Evolutionary conservation across 92 coral and sea anemone species (phyloP).

Genomic region (Anthopleura xanthogrammica): DNA sequence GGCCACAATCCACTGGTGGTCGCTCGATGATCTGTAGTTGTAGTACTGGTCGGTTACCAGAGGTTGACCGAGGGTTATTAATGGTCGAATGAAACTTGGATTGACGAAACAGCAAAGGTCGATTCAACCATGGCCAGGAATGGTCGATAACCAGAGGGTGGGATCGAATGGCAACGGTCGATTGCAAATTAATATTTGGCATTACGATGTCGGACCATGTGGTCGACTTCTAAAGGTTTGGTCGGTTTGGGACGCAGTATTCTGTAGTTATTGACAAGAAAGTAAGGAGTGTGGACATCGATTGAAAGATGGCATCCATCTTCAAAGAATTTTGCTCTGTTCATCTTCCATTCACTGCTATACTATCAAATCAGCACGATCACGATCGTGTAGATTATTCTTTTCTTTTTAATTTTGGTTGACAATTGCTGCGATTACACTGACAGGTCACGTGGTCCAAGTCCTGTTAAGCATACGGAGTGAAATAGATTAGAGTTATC

Average conservation of each 20-base stretch:
- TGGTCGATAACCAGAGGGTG: neutral
- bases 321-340: neutral
- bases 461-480: neutral
- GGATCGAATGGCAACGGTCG: no score
- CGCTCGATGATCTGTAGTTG: no score
- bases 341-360: neutral
- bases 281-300: neutral
- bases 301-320: neutral
- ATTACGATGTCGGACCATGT: no score
- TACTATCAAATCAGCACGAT: neutral
- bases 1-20: no score
- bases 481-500: neutral
- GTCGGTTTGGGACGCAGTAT: neutral
- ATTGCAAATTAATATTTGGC: no score
- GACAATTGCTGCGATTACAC: neutral
- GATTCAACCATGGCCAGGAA: neutral
- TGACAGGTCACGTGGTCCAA: neutral
- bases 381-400: neutral
- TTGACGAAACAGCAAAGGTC: neutral
- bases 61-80: no score
- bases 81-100: no score
- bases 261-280: neutral
- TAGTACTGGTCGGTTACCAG: no score
- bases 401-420: no score
- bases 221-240: neutral